Conservation (phyloP, 2,888 invertebrate species). For the Crematogaster levior region DNA sequence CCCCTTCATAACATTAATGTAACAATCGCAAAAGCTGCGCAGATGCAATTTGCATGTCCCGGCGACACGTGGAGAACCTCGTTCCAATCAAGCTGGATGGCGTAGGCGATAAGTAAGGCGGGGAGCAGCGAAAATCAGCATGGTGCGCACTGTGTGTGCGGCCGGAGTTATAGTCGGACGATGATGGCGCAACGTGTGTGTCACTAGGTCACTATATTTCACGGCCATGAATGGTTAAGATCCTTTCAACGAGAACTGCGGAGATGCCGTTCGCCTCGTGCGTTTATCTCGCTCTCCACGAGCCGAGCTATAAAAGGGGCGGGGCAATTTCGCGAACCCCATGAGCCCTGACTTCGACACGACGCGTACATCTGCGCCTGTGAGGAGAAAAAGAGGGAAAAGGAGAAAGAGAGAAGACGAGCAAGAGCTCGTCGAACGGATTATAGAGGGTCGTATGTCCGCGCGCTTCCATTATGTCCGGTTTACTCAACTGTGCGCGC, state of each 20-base stretch:
- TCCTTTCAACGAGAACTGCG: conserved; percentile 55
- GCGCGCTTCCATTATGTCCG: conserved; percentile 38
- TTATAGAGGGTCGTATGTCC: conserved; percentile 56
- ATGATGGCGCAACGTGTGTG: conserved; percentile 63
- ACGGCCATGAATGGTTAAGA: conserved; percentile 71
- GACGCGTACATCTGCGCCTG: conserved; percentile 68
- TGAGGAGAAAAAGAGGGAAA: conserved; percentile 4
- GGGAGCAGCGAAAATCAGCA: conserved; percentile 20
- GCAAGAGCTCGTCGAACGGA: conserved; percentile 51
- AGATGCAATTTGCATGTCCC: conserved; percentile 19
- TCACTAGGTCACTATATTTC: conserved; percentile 67
- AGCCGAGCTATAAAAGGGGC: conserved; percentile 62
- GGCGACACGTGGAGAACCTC: neutral
- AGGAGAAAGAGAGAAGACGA: conserved; percentile 16
- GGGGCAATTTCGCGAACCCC: conserved; percentile 67
- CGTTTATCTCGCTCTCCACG: conserved; percentile 59
- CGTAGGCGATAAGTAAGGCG: conserved; percentile 20
- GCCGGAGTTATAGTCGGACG: conserved; percentile 34
- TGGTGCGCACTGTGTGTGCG: conserved; percentile 40
- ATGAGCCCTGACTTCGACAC: conserved; percentile 56
- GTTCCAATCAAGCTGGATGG: conserved; percentile 25
- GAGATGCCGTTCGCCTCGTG: conserved; percentile 59
- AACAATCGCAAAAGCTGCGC: conserved; percentile 25
- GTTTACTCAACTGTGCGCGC: conserved; percentile 38
- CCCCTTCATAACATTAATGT: conserved; percentile 11